phyloP scores from a whole-genome alignment of 1,140 invertebrate genomes.

The Delia radicum region DNA sequence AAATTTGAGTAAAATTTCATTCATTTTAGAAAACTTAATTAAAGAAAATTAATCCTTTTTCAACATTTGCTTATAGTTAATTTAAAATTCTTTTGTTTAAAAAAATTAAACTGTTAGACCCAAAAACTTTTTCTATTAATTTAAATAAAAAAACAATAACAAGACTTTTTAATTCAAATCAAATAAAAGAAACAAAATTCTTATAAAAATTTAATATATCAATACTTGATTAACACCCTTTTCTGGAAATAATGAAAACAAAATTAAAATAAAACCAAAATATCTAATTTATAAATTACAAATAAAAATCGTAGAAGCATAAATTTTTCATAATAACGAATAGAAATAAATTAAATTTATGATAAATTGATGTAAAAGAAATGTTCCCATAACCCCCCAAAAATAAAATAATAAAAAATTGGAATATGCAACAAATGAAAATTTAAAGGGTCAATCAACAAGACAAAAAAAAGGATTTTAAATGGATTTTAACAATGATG shows the following conservation, averaged over 20 bases:
- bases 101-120: no score
- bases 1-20: no score
- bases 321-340: not conserved
- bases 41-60: no score
- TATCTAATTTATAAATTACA: no score
- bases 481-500: not conserved
- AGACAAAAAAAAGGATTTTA: not conserved
- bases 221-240: not conserved
- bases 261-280: not conserved
- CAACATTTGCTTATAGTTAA: no score
- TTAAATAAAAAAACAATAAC: no score
- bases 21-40: no score
- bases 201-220: not conserved
- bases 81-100: no score
- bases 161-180: no score
- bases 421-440: not conserved
- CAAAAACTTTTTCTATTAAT: not conserved
- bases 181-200: not conserved
- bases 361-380: not conserved
- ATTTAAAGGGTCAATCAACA: constrained; percentile 1
- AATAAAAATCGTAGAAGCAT: not conserved
- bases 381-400: not conserved
- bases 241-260: not conserved
- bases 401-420: not conserved
- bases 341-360: not conserved